Evolutionary conservation across 2,113 vertebrate genomes (phyloP), one percentile per base, ranked within the genome.

Genomic region (Archilochus colubris): DNA sequence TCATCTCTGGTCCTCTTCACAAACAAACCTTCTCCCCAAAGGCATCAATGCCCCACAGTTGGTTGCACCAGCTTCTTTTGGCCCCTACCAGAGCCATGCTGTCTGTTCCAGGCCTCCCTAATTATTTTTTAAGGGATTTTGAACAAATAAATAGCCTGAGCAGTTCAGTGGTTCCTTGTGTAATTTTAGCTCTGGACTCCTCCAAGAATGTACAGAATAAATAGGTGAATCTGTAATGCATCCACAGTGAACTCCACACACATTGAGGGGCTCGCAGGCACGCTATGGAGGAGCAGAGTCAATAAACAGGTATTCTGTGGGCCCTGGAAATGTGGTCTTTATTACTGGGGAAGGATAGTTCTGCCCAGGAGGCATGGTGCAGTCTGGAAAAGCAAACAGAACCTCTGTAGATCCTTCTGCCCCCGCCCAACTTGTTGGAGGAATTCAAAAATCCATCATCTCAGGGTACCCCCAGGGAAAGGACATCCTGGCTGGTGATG

Each of bases 161-260:
- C 76, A 72, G 75, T 46, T 93, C 89, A 61, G 82, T 9, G 23
- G 68, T 55, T 95, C 73, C 88, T 66, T 3, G 68, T 90, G 94
- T 96, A 96, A 96, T 96, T 97, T 95, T 96, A 96, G 93, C 94
- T 92, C 82, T 48, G 84, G 87, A 92, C 38, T 48, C 55, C 82
- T 94, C 87, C 93, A 94, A 79, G 95, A 96, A 96, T 93, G 94
- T 88, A 72, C 93, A 96, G 93, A 86, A 94, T 93, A 95, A 97
- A 97, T 66, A 96, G 93, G 93, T 96, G 95, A 94, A 91, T 96
- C 80, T 94, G 94, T 88, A 90, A 86, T 75, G 36, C 85, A 58
- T 78, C 94, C 89, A 66, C 91, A 96, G 86, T 97, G 88, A 90
- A 72, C 30, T 86, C 82, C 81, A 38, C 93, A n/a, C 64, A 81